Conservation (phyloP, 1,140 invertebrate species). For the Zaprionus tsacasi region DNA sequence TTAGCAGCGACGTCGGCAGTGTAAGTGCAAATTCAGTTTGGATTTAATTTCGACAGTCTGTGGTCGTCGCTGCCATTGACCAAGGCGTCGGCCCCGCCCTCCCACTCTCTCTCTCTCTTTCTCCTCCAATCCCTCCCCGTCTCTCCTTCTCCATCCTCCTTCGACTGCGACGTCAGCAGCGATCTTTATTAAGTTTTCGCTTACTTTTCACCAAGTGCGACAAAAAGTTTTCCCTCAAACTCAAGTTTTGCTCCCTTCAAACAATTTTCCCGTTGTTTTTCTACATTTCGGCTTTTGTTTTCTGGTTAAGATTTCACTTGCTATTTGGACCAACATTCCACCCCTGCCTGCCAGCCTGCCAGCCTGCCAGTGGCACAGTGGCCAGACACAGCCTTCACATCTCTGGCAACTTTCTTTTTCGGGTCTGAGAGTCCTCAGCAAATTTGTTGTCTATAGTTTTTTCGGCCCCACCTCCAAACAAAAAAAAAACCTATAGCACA, state of each 20-base stretch:
- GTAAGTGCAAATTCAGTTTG: slow-evolving; percentile 82
- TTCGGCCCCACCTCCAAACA: background rate
- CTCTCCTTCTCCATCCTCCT: background rate
- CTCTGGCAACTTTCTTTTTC: slow-evolving; percentile 46
- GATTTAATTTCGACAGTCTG: slow-evolving; percentile 81
- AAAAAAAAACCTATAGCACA: slow-evolving; percentile 23
- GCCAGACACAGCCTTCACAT: slow-evolving; percentile 15
- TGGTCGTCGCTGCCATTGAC: slow-evolving; percentile 67
- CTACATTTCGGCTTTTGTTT: slow-evolving; percentile 80
- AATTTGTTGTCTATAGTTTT: slow-evolving; percentile 71
- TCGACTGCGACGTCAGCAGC: slow-evolving; percentile 55
- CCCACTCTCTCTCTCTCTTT: background rate
- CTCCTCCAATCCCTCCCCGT: background rate
- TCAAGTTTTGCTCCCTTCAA: slow-evolving; percentile 66
- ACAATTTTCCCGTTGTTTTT: slow-evolving; percentile 74
- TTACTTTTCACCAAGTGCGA: slow-evolving; percentile 78
- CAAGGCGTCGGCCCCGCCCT: slow-evolving; percentile 32
- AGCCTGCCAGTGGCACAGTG: background rate
- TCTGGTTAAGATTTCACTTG: slow-evolving; percentile 80
- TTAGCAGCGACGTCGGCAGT: slow-evolving; percentile 15
- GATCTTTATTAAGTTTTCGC: slow-evolving; percentile 83
- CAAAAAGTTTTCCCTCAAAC: slow-evolving; percentile 60
- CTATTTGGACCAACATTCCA: slow-evolving; percentile 37
- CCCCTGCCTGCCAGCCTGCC: too few relatives aligned
- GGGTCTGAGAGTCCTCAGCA: slow-evolving; percentile 52